These are phyloP conservation scores for Centropus bengalensis DNA, from an alignment of 2,113 vertebrate genomes.

Conservation along the genomic window DNA sequence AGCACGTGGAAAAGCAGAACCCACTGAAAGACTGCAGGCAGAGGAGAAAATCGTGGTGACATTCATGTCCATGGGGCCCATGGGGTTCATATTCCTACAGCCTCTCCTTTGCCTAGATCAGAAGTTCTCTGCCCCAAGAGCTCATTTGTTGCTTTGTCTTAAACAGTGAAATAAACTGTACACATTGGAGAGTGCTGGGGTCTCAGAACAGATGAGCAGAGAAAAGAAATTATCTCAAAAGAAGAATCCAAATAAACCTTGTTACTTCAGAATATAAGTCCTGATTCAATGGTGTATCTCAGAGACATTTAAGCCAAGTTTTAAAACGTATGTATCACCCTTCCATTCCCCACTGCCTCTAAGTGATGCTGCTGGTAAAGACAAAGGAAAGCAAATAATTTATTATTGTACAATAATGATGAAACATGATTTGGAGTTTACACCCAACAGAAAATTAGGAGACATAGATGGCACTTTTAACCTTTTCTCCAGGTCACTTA, in stretches of 20 bases:
- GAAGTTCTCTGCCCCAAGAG: not conserved
- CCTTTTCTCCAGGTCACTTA: not conserved
- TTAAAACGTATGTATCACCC: not conserved
- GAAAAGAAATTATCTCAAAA: not conserved
- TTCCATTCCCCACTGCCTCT: not conserved
- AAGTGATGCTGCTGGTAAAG: not conserved
- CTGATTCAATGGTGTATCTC: not conserved
- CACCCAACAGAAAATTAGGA: not conserved
- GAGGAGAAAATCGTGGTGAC: not conserved
- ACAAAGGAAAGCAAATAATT: not conserved
- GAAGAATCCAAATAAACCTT: not conserved
- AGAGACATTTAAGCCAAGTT: not conserved
- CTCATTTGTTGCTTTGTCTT: not conserved
- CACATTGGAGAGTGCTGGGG: not conserved
- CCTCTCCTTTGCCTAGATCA: not conserved
- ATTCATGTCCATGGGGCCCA: fast-evolving
- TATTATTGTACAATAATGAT: not conserved
- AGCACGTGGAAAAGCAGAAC: not conserved
- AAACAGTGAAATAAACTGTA: not conserved
- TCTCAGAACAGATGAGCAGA: not conserved
- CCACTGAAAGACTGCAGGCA: not conserved
- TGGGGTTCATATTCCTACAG: not conserved
- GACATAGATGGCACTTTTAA: not conserved
- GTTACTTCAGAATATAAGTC: not conserved
- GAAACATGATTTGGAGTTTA: not conserved